Conservation (phyloP, 1,140 invertebrate genomes). For the Globodera rostochiensis region DNA sequence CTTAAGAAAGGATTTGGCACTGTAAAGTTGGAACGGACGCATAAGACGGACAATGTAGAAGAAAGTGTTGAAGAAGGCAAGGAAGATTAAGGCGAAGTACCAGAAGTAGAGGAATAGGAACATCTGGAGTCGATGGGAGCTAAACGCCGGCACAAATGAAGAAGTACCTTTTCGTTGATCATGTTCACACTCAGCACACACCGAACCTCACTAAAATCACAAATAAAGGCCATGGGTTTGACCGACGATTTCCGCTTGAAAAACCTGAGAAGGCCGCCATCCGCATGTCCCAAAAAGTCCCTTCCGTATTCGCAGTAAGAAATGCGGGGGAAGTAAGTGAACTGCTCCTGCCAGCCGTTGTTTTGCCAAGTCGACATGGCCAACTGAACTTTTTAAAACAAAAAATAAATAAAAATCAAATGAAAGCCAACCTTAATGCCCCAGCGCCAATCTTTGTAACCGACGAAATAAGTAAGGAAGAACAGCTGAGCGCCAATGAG, state of each 20-base stretch:
- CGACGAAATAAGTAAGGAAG: slow-evolving; percentile 21
- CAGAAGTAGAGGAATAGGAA: slow-evolving; percentile 29
- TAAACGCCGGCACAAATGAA: neutral
- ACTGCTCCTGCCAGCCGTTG: slow-evolving; percentile 8
- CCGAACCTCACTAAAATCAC: slow-evolving; percentile 1
- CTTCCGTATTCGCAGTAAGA: slow-evolving; percentile 15
- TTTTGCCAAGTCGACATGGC: slow-evolving; percentile 4
- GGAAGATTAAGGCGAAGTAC: slow-evolving; percentile 8
- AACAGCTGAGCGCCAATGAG: slow-evolving; percentile 14
- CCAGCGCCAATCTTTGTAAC: slow-evolving; percentile 20
- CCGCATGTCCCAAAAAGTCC: slow-evolving; percentile 19
- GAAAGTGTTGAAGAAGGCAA: neutral
- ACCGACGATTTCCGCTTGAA: no score
- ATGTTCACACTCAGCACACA: slow-evolving; percentile 24
- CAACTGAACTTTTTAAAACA: neutral
- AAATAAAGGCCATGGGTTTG: no score
- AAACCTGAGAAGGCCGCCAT: slow-evolving; percentile 9
- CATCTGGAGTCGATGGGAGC: neutral
- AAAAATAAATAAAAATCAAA: no score
- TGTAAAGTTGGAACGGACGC: slow-evolving; percentile 10
- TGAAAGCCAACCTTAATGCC: slow-evolving; percentile 6
- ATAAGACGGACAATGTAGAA: neutral
- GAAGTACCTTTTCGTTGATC: slow-evolving; percentile 29
- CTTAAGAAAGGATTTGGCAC: neutral
- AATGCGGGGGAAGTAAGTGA: slow-evolving; percentile 22